Evolutionary conservation across 2,888 invertebrate genomes (phyloP).

Genomic region (Tachina lurida): DNA sequence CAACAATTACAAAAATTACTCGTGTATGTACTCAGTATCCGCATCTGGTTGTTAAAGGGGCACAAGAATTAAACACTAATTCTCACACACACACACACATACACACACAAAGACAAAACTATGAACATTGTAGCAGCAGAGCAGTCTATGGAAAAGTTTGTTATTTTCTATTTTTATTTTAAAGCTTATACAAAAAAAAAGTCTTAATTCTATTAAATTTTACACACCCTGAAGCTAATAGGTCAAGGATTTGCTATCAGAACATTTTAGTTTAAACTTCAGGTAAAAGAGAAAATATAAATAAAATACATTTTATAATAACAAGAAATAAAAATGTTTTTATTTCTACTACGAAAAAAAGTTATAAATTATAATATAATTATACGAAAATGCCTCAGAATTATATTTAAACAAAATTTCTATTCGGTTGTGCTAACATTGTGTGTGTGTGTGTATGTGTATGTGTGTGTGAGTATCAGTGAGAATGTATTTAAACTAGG

Average conservation of each 20-base stretch:
- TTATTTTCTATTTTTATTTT: conserved; percentile 24
- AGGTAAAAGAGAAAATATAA: conserved; percentile 43
- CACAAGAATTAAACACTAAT: conserved; percentile 22
- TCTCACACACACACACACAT: neutral
- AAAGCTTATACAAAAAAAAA: neutral
- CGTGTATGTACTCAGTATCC: conserved; percentile 29
- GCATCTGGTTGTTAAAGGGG: conserved; percentile 35
- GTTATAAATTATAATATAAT: neutral
- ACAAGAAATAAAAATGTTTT: neutral
- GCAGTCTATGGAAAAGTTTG: conserved; percentile 25
- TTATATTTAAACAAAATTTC: neutral
- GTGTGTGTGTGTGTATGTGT: neutral
- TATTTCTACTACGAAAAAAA: neutral
- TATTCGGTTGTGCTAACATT: no score
- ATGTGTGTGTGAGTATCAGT: neutral
- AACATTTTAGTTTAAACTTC: conserved; percentile 27
- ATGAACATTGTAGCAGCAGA: conserved; percentile 10
- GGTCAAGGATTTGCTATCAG: conserved; percentile 66
- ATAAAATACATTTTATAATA: conserved; percentile 9
- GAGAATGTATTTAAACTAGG: no score
- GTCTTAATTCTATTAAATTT: conserved; percentile 49
- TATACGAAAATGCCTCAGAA: neutral
- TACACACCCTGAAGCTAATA: conserved; percentile 60
- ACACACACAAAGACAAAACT: neutral
- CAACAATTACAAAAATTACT: neutral